Evolutionary conservation across 2,797 vertebrate species (phyloP), one percentile per base, ranked within the genome.

Genomic region (Pipistrellus pygmaeus): DNA sequence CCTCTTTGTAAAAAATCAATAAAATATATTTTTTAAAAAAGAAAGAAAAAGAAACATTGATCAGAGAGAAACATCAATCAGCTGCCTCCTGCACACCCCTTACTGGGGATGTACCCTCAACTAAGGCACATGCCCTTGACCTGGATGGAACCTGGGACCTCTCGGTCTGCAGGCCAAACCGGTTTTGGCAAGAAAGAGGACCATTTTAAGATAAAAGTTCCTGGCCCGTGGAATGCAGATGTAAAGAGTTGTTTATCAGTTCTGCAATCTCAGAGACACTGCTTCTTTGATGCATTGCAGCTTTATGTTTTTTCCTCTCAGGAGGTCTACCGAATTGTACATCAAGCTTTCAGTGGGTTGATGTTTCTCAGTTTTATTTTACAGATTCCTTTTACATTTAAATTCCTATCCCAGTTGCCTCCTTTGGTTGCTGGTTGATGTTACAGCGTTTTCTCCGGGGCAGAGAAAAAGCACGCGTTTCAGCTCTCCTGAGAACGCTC

Each of bases 281-380:
- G 66, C 46, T 89, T 95, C 72, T 1, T 1, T 95, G 96, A 84
- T 85, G 94, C 88, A 57, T 27, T 41, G 62, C 1, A 1, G 80
- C 57, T 86, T 95, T 96, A 91, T 90, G 73, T 55, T 92, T 81
- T 85, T 85, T 91, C 46, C 32, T 57, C 73, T 85, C 3, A 64
- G 87, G 25, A 78, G 44, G 84, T 96, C 93, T 23, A 86, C 38
- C 25, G n/a, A 83, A 85, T 95, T 68, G 30, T 25, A 17, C 38
- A 48, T 72, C 35, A 44, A 27, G 20, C 46, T 62, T 80, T 77
- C 89, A 82, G 7, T 90, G 90, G 46, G 76, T 95, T 90, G 87
- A 95, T 95, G 77, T 15, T 51, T 90, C 90, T 82, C 86, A 93
- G 73, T 89, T 97, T 97, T 97, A 92, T 96, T 95, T 93, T 84